phyloP scores from a whole-genome alignment of 2,113 vertebrate species.

The Globicephala melas region DNA sequence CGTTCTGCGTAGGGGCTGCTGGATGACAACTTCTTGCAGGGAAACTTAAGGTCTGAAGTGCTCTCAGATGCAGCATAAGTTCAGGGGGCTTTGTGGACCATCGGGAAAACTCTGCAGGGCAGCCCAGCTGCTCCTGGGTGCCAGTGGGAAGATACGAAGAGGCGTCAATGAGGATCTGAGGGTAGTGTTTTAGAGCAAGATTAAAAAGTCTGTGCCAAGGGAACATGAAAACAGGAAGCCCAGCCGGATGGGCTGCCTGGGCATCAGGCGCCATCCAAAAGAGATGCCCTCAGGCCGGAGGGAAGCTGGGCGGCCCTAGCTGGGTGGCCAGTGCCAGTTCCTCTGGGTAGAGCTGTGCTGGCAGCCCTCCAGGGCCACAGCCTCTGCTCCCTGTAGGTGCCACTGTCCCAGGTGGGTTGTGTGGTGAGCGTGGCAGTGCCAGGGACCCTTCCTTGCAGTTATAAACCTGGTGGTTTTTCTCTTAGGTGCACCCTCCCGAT shows the following conservation, averaged over 20 bases:
- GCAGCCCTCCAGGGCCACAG: not conserved
- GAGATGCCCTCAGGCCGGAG: not conserved
- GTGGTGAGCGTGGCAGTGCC: too few species aligned
- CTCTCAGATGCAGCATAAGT: rapidly evolving
- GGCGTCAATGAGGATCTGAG: rapidly evolving
- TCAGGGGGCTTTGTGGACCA: rapidly evolving
- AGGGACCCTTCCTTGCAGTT: not conserved
- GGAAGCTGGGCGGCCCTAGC: rapidly evolving
- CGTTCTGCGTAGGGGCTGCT: rapidly evolving
- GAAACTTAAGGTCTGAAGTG: rapidly evolving
- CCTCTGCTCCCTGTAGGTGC: not conserved
- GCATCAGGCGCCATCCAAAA: rapidly evolving
- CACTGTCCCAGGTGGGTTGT: not conserved
- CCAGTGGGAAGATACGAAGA: not conserved
- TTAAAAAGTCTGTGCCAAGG: rapidly evolving
- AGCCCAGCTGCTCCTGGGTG: not conserved
- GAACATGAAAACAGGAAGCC: not conserved
- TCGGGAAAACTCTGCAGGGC: not conserved
- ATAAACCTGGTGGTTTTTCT: not conserved
- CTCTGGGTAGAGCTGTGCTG: not conserved
- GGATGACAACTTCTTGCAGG: not conserved
- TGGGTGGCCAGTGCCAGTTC: rapidly evolving
- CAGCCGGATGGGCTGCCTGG: not conserved
- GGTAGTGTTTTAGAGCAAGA: not conserved
- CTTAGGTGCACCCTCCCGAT: not conserved